Conservation (phyloP, 2,113 vertebrate species). For the Ivindomyrus marchei region DNA sequence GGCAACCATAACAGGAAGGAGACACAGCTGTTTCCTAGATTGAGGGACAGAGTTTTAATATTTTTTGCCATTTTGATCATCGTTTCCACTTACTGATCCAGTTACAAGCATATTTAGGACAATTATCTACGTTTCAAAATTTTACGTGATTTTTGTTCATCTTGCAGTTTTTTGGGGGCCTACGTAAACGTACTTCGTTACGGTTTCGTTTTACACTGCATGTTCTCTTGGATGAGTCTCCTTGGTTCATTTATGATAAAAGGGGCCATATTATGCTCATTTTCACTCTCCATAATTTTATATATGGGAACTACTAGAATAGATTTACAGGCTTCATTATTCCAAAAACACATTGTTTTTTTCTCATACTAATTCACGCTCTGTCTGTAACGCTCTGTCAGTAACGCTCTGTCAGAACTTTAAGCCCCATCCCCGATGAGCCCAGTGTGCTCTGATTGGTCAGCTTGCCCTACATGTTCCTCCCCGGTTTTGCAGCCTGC, state of each 20-base stretch:
- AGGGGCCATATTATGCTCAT: background rate
- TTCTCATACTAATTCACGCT: background rate
- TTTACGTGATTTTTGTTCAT: background rate
- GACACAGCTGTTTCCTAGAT: no score
- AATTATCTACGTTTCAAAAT: background rate
- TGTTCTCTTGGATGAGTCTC: background rate
- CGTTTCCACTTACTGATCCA: background rate
- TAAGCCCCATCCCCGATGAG: background rate
- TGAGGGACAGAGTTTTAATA: background rate
- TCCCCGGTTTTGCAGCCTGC: no score
- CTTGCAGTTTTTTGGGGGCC: background rate
- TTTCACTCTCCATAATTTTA: background rate
- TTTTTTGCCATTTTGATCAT: background rate
- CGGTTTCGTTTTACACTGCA: background rate
- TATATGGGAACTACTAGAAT: no score
- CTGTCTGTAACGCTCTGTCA: background rate
- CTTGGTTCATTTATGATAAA: background rate
- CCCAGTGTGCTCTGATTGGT: background rate
- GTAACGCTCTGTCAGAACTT: background rate
- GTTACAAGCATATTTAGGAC: background rate
- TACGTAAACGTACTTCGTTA: background rate
- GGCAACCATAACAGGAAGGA: no score
- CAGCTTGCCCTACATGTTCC: no score
- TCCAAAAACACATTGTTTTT: background rate
- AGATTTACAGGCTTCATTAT: background rate